A percentile compares a stretch with the other conserved stretches of the same genome.
Conservation (phyloP, 2,797 vertebrate genomes). For the Catharus ustulatus region DNA sequence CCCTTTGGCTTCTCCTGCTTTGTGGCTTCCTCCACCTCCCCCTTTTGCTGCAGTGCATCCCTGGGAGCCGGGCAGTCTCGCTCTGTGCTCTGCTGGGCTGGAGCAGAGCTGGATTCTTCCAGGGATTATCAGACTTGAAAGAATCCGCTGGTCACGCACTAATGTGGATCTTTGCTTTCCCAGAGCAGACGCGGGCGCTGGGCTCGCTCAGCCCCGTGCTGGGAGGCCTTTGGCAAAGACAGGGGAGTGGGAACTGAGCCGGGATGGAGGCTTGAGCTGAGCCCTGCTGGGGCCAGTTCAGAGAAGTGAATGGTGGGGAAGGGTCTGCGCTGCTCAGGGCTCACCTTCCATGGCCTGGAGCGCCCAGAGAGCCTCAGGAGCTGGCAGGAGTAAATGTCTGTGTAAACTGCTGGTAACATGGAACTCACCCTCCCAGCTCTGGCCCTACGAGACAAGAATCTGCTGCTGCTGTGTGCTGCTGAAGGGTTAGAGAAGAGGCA, state of each 20-base stretch:
- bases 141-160: background rate
- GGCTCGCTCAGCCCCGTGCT: accelerated
- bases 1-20: background rate
- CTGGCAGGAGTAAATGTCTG: background rate
- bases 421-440: background rate
- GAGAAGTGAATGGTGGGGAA: background rate
- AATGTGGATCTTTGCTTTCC: background rate
- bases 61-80: background rate
- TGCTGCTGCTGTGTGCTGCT: background rate
- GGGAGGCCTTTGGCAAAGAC: background rate
- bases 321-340: background rate
- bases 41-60: background rate
- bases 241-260: background rate
- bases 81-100: background rate
- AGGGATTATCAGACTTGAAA: background rate
- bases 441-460: background rate
- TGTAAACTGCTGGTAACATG: background rate
- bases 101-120: background rate
- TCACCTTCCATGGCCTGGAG: background rate
- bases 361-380: background rate
- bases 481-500: background rate
- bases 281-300: background rate
- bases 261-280: background rate
- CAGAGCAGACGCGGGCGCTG: background rate
- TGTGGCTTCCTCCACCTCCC: background rate